phyloP scores from a whole-genome alignment of 2,113 vertebrate species.

The Donacobius atricapilla region DNA sequence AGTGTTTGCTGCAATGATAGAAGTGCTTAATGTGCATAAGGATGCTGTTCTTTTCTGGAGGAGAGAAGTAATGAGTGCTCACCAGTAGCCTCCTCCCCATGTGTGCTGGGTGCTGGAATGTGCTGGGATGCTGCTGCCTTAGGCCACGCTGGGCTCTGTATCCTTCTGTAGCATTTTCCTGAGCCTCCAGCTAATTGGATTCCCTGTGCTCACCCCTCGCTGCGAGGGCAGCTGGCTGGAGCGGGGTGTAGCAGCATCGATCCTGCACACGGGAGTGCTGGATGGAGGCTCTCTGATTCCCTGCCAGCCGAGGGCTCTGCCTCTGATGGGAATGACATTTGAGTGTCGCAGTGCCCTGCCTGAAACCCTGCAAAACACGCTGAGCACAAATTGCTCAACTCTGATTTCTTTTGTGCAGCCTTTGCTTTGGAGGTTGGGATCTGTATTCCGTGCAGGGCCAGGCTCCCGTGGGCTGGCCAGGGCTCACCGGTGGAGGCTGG shows the following conservation, averaged over 20 bases:
- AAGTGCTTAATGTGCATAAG: not conserved
- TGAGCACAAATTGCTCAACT: not conserved
- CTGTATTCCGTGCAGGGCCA: accelerated
- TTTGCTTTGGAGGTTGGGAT: not conserved
- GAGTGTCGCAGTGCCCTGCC: not conserved
- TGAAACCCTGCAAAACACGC: not conserved
- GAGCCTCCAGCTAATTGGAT: not conserved
- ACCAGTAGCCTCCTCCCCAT: not conserved
- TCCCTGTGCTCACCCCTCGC: not conserved
- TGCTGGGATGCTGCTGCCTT: not conserved
- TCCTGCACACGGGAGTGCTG: not conserved
- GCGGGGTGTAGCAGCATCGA: not conserved
- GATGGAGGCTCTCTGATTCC: not conserved
- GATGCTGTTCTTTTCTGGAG: not conserved
- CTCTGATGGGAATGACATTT: not conserved
- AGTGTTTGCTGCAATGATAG: not conserved
- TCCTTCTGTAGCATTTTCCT: not conserved
- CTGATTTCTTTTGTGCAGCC: not conserved
- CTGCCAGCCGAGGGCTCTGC: not conserved
- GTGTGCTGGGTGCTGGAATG: not conserved
- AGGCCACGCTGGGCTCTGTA: not conserved
- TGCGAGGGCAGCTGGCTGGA: not conserved
- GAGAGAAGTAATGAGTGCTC: not conserved
- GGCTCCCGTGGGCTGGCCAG: not conserved
- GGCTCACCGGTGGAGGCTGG: not conserved